Evolutionary conservation across 2,888 invertebrate species (phyloP), one percentile per base, ranked within the genome.

Genomic region (Leucophenga montana): DNA sequence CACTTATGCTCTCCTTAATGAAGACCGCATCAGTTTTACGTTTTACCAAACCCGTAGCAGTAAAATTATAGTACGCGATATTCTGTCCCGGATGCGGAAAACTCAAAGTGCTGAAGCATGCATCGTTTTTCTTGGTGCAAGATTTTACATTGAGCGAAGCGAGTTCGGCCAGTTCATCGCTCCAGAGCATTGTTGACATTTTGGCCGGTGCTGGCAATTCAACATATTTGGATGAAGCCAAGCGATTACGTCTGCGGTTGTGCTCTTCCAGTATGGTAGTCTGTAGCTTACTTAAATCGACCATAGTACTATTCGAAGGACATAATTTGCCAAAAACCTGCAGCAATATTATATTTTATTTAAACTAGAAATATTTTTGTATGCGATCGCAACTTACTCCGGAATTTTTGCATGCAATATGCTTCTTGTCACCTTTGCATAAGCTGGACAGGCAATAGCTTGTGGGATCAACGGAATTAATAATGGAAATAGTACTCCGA

Each of bases 171-270:
- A 81, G 59, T 9, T 80, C 78, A 0, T 69, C 20, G 14, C 67
- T 65, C 80, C 80, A 81, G n/a, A 70, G 72, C 71, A 81, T 72
- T 1, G 73, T 72, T 65, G 82, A 82, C 83, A 81, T 83, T 50
- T 66, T 76, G 6, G 77, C 77, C 0, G 80, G 80, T 0, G n/a
- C 5, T 1, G 70, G 72, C 0, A 83, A 20, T 1, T 31, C 54
- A 3, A 44, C 57, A 11, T 75, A 9, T 5, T 80, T 77, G 6
- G 82, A 83, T 0, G 64, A 6, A 4, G 77, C 82, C 2, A 81
- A 69, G n/a, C 68, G 5, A 69, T 77, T 82, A 0, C 80, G 82
- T 5, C 39, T 33, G 0, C 53, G n/a, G 66, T 81, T 81, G 31
- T 83, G 83, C n/a, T 73, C 57, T 14, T 62, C 53, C 5, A 81